phyloP scores from a whole-genome alignment of 2,888 invertebrate genomes.

The Cerastis rubricosa region DNA sequence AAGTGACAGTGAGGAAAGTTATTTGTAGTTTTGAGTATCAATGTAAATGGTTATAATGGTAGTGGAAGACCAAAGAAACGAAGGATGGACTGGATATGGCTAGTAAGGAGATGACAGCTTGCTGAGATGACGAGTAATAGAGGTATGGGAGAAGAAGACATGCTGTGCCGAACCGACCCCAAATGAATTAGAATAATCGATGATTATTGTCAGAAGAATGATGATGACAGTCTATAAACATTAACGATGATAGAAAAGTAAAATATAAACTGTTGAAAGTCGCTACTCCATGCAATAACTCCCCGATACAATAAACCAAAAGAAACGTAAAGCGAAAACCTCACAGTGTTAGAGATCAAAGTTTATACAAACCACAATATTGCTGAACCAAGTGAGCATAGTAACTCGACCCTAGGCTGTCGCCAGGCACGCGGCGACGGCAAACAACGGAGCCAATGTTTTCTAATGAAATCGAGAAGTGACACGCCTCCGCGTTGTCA shows the following conservation, averaged over 20 bases:
- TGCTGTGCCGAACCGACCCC: background rate
- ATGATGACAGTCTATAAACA: background rate
- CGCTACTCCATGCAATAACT: background rate
- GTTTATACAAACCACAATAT: conserved; percentile 65
- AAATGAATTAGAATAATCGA: background rate
- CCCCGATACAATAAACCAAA: conserved; percentile 11
- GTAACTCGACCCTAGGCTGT: conserved; percentile 70
- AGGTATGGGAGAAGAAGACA: background rate
- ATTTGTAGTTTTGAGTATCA: background rate
- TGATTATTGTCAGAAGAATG: background rate
- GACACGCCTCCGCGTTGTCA: conserved; percentile 65
- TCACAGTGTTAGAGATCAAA: conserved; percentile 51
- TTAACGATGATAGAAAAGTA: background rate
- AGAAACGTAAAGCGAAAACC: conserved; percentile 38
- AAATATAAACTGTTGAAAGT: background rate
- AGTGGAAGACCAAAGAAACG: background rate
- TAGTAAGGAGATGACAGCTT: background rate
- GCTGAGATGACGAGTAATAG: background rate
- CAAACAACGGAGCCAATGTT: conserved; percentile 73
- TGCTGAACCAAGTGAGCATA: conserved; percentile 46
- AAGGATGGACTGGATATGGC: background rate
- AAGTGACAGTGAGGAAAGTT: background rate
- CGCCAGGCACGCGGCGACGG: conserved; percentile 76
- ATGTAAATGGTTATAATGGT: background rate
- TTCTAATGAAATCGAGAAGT: conserved; percentile 80